phyloP scores from a whole-genome alignment of 2,888 invertebrate genomes.

The Acanthacorydalis orientalis region DNA sequence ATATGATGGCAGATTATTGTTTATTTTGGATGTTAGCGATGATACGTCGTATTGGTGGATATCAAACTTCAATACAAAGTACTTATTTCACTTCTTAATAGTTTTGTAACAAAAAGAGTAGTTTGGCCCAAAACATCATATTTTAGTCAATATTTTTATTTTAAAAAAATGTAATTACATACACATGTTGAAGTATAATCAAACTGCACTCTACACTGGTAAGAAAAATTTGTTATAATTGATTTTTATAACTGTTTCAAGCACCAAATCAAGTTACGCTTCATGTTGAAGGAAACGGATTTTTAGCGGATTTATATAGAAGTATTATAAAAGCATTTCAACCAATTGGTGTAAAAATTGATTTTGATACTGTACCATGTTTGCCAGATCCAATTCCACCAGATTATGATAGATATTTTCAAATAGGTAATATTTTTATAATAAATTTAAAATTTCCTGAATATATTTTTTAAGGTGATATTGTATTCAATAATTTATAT shows the following conservation, averaged over 20 bases:
- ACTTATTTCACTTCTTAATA: slow-evolving; percentile 6
- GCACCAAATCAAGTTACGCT: slow-evolving; percentile 27
- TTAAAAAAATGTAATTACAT: no score
- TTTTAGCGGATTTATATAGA: slow-evolving; percentile 45
- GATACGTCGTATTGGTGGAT: slow-evolving; percentile 30
- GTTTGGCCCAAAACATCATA: no score
- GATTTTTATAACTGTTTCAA: slow-evolving; percentile 9
- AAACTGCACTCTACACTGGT: neutral
- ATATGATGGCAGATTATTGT: slow-evolving; percentile 61
- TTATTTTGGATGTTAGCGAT: slow-evolving; percentile 57
- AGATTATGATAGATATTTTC: slow-evolving; percentile 41
- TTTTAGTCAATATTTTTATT: no score
- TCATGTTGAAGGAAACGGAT: slow-evolving; percentile 45
- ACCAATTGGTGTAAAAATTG: slow-evolving; percentile 29
- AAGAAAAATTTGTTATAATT: neutral
- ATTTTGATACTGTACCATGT: slow-evolving; percentile 48
- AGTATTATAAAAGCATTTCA: slow-evolving; percentile 42
- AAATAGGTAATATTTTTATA: slow-evolving; percentile 33
- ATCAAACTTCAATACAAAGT: slow-evolving; percentile 29
- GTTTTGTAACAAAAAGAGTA: no score
- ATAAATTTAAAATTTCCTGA: neutral
- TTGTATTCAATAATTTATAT: no score
- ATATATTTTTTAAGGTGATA: no score
- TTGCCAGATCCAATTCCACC: slow-evolving; percentile 59
- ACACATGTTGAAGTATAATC: neutral